A percentile compares a stretch with the other conserved stretches of the same genome.
phyloP scores from a whole-genome alignment of 2,113 vertebrate species.

The Petrocephalus microphthalmus region DNA sequence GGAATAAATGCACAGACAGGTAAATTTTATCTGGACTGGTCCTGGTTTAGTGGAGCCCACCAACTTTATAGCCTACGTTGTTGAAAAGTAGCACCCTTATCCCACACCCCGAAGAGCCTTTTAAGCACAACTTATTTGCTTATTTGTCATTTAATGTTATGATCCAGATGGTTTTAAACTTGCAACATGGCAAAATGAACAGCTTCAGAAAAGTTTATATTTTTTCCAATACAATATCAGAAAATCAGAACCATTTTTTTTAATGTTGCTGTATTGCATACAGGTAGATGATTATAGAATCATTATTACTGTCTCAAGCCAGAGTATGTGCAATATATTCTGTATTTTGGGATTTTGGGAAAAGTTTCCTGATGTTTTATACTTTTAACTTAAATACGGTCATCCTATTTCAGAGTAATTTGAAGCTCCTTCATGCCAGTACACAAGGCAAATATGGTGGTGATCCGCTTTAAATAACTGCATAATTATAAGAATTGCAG shows the following conservation, averaged over 20 bases:
- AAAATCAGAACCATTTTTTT: background rate
- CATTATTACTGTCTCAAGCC: background rate
- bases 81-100: background rate
- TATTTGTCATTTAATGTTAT: background rate
- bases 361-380: background rate
- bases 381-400: background rate
- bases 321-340: background rate
- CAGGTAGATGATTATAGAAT: background rate
- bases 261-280: background rate
- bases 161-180: background rate
- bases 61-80: background rate
- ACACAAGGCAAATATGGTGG: background rate
- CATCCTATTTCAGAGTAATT: background rate
- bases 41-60: background rate
- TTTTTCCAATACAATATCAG: background rate
- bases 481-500: background rate
- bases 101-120: background rate
- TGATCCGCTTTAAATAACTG: background rate
- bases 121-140: background rate
- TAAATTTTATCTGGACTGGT: background rate
- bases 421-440: background rate
- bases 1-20: background rate
- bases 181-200: background rate
- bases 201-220: background rate
- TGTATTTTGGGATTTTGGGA: background rate